Base-by-base conservation (phyloP, 2,888 invertebrate genomes). In the Cryptus armator region DNA sequence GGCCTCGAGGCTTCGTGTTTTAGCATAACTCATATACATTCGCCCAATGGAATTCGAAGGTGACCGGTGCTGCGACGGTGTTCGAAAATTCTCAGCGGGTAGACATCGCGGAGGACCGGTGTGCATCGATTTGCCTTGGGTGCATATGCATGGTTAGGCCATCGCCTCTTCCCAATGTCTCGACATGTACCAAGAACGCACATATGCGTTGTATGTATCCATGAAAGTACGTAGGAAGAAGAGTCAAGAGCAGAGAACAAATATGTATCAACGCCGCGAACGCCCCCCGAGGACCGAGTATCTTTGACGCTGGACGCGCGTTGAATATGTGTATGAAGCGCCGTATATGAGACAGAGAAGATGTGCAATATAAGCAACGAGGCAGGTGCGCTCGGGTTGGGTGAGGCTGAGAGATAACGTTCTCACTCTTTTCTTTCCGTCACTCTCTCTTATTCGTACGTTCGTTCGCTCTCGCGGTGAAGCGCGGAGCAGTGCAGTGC, bases 381-480 rank as follows among this genome's bases (percentile, higher is more conserved):
- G 75, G 79, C 84, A 85, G 84, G 79, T 85, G 82, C 75, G 75
- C 67, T 82, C 81, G 81, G 79, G 80, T 76, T 83, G 83, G 84
- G 67, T 78, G 81, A 84, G 81, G 81, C 78, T 68, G 56, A 75
- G 53, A 68, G 71, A 81, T 78, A 85, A 82, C 79, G 64, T 37
- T 83, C 62, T 66, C 24, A 43, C 56, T 67, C 62, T 53, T 32
- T 80, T 74, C 71, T 29, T 68, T 44, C 51, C 19, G 2, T 14
- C n/a, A 7, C 66, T 16, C 12, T 44, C 53, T 16, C 29, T 32
- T 37, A 87, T 90, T 90, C 91, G 89, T 90, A 89, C 89, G 89
- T 90, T 90, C 89, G 89, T 51, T 83, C 91, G 89, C 91, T 92
- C 37, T 37, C 37, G 37, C 56, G 56, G 56, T 19, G 19, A 1